These are phyloP conservation scores for Minunthozetes semirufus DNA, from an alignment of 2,888 invertebrate species.

Conservation along the genomic window DNA sequence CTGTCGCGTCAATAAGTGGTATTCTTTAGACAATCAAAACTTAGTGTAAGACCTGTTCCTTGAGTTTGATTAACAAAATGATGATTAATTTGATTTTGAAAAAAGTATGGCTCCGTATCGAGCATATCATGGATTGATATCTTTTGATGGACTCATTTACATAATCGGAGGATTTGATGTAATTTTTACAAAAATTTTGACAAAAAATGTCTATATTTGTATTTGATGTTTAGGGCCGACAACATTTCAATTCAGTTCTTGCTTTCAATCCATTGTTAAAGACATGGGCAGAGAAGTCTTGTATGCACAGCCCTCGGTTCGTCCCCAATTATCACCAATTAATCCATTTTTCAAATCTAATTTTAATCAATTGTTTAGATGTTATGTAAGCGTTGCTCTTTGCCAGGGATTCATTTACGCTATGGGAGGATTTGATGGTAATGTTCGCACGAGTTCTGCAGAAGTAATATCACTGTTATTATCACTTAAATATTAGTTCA, in stretches of 20 bases:
- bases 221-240: conserved; percentile 42
- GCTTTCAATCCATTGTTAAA: conserved; percentile 47
- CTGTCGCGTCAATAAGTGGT: conserved; percentile 62
- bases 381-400: conserved; percentile 60
- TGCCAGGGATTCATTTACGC: conserved; percentile 48
- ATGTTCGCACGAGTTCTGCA: conserved; percentile 47
- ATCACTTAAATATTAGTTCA: too few species aligned
- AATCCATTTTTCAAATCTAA: neutral
- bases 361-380: conserved; percentile 40
- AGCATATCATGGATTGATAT: conserved; percentile 66
- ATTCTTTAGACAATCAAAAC: conserved; percentile 53
- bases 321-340: neutral
- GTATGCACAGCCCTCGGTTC: conserved; percentile 50
- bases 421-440: conserved; percentile 49
- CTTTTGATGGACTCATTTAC: conserved; percentile 48
- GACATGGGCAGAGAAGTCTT: conserved; percentile 50
- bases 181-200: neutral
- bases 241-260: conserved; percentile 49
- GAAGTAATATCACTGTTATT: conserved; percentile 43
- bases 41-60: neutral
- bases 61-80: neutral
- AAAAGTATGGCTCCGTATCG: conserved; percentile 45
- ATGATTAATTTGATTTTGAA: neutral
- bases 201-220: neutral
- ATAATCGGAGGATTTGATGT: conserved; percentile 52